Evolutionary conservation across 2,113 vertebrate genomes (phyloP).

Genomic region (Mirza zaza): DNA sequence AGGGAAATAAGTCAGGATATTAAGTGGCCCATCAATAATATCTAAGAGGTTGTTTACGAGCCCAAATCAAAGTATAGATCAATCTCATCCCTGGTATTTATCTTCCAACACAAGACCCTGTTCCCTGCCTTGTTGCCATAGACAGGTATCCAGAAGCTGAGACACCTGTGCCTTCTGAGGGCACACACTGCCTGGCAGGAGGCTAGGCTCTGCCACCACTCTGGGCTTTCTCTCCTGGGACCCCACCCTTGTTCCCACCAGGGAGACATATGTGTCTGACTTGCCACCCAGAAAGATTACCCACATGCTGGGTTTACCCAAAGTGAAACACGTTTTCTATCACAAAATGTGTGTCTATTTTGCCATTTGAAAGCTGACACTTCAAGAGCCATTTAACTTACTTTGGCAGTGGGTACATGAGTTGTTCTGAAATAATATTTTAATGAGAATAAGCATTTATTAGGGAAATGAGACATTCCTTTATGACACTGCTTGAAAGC

Average conservation of each 20-base stretch:
- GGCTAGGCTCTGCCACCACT: background rate
- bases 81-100: background rate
- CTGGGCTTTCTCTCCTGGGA: background rate
- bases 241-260: background rate
- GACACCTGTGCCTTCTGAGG: too few relatives aligned
- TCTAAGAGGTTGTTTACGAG: background rate
- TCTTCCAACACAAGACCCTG: background rate
- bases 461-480: background rate
- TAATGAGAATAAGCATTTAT: conserved; percentile 16
- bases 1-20: background rate
- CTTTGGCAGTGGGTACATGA: background rate
- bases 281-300: background rate
- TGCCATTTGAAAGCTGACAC: conserved; percentile 27
- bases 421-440: conserved; percentile 13
- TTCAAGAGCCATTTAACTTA: background rate
- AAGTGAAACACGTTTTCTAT: conserved; percentile 18
- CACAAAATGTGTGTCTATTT: conserved; percentile 22
- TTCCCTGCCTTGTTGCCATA: background rate
- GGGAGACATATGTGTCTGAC: background rate
- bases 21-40: background rate
- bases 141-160: background rate
- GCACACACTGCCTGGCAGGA: background rate
- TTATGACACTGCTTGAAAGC: background rate
- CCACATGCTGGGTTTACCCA: background rate
- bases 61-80: background rate